A percentile compares a stretch with the other conserved stretches of the same genome.
These are phyloP conservation scores for Cheilosia variabilis DNA, from an alignment of 2,888 invertebrate genomes.

Conservation along the genomic window DNA sequence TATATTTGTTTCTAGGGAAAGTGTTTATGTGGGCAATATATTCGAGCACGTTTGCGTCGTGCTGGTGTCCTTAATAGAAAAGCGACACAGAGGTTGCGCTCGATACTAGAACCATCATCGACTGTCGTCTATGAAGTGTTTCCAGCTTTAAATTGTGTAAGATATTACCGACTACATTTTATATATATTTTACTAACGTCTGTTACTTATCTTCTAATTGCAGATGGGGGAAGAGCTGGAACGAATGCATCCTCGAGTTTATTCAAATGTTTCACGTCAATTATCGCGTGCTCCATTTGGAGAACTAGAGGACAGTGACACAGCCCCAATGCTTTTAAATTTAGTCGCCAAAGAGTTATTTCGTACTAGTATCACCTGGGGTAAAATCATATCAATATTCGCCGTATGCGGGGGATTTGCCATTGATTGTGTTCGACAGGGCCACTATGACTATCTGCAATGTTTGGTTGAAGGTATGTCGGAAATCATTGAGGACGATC, in stretches of 20 bases:
- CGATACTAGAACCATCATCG: slow-evolving; percentile 85
- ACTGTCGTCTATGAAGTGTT: slow-evolving; percentile 86
- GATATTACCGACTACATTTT: slow-evolving; percentile 70
- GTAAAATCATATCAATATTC: slow-evolving; percentile 91
- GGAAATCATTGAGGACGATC: slow-evolving; percentile 88
- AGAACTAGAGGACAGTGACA: slow-evolving; percentile 84
- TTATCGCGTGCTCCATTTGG: slow-evolving; percentile 87
- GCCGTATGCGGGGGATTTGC: slow-evolving; percentile 93
- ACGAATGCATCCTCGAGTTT: slow-evolving; percentile 90
- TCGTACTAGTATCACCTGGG: slow-evolving; percentile 90
- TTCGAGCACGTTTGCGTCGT: slow-evolving; percentile 89
- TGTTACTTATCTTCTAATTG: slow-evolving; percentile 78
- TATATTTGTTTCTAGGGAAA: slow-evolving; percentile 85
- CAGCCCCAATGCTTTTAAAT: slow-evolving; percentile 85
- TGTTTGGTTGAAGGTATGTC: slow-evolving; percentile 91
- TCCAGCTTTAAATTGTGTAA: slow-evolving; percentile 86
- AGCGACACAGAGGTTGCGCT: slow-evolving; percentile 87
- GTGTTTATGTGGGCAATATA: slow-evolving; percentile 90
- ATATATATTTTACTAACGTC: slow-evolving; percentile 34
- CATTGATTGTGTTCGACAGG: slow-evolving; percentile 90
- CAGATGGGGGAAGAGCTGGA: slow-evolving; percentile 89
- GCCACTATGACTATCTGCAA: slow-evolving; percentile 91
- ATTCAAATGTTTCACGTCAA: slow-evolving; percentile 90
- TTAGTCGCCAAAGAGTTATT: slow-evolving; percentile 90
- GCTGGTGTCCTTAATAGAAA: slow-evolving; percentile 90